Percentiles rank a stretch among this genome's conserved stretches.
Evolutionary conservation across 2,797 vertebrate species (phyloP).

Genomic region (Urophycis tenuis): DNA sequence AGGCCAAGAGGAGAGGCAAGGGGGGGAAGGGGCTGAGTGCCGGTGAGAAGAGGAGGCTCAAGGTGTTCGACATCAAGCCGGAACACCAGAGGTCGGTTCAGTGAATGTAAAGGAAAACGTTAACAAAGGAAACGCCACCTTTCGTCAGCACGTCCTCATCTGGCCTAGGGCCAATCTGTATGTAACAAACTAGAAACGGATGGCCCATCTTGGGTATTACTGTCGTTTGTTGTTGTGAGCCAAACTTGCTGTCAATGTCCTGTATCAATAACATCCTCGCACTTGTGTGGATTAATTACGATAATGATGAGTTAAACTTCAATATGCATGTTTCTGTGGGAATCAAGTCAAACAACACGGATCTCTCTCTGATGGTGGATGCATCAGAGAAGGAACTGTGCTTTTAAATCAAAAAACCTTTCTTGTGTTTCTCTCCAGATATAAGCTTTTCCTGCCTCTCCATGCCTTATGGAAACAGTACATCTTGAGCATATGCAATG

Average conservation of each 20-base stretch:
- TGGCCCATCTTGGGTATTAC: background rate
- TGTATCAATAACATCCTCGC: no score
- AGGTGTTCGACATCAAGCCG: constrained; percentile 81
- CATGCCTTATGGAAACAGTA: constrained; percentile 91
- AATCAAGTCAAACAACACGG: no score
- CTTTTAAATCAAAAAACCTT: background rate
- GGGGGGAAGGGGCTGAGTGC: constrained; percentile 79
- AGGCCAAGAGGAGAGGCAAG: constrained; percentile 52
- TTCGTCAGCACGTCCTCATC: background rate
- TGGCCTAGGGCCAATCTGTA: background rate
- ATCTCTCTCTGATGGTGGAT: background rate
- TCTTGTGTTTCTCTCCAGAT: constrained; percentile 62
- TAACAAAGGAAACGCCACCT: no score
- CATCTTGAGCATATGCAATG: constrained; percentile 79
- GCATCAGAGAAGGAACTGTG: background rate
- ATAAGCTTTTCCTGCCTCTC: constrained; percentile 82
- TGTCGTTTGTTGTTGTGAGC: background rate
- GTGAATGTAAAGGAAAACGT: background rate
- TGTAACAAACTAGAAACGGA: background rate
- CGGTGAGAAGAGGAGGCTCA: constrained; percentile 75
- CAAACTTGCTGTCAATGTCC: no score
- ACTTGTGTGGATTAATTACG: no score
- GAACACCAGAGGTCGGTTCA: constrained; percentile 79
- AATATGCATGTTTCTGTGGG: no score
- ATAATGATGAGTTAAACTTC: no score